Base-by-base conservation (phyloP, 2,113 vertebrate genomes). In the Pogonocichla stellata region DNA sequence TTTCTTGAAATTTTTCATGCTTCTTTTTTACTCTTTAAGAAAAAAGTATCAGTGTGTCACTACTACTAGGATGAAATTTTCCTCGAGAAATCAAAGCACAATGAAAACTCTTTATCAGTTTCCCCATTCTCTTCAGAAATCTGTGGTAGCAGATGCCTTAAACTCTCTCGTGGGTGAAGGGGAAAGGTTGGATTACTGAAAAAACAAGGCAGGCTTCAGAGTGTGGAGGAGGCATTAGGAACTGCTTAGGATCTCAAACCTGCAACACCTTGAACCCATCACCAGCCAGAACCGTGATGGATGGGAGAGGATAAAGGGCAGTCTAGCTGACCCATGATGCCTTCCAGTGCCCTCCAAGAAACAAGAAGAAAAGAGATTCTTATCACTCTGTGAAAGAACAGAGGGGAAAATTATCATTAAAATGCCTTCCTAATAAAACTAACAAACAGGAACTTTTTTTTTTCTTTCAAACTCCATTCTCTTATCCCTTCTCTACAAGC, bases 191-290 rank as follows among this genome's bases (percentile, higher is more conserved):
- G 87, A 73, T 97, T 97, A 97, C 96, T 96, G 96, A 97, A 96
- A 97, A 96, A 97, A 97, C 97, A 97, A 97, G 90, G 82, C 95
- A 92, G 85, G 60, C 95, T 91, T 96, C 95, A 84, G 88, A 85
- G 88, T 93, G 95, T 93, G 94, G 95, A 95, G 88, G 92, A 95
- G 90, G 90, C 90, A 89, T 93, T 96, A 96, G 88, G 93, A 94
- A 90, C 93, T 97, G 94, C 92, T 97, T 95, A 97, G 96, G 78
- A 94, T 97, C 96, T 96, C 96, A 93, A 85, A 95, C 94, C 86
- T 89, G 93, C 92, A 97, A 95, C 96, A 96, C 96, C 96, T 97
- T 96, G 96, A 97, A 96, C 96, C 97, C 95, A 96, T 96, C 96
- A 97, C 93, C 93, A 93, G 96, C 66, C 88, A 94, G 90, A 93